phyloP scores from a whole-genome alignment of 2,888 invertebrate species.

The Tortrix viridana region DNA sequence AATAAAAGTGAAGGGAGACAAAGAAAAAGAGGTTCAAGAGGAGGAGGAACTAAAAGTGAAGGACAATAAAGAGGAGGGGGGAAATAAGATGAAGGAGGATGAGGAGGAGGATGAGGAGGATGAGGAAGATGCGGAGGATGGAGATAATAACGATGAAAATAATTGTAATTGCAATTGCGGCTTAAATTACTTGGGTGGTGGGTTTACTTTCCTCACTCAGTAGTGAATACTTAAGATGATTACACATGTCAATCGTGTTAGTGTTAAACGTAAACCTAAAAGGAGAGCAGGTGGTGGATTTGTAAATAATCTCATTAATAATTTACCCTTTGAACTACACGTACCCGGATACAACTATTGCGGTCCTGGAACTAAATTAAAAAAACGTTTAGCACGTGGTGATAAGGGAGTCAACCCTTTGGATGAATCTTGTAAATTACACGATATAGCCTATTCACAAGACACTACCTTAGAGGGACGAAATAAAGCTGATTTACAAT shows the following conservation, averaged over 20 bases:
- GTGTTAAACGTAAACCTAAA: not conserved
- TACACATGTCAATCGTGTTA: not conserved
- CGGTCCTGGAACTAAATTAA: slow-evolving; percentile 47
- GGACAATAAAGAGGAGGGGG: too few relatives aligned
- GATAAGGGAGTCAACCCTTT: slow-evolving; percentile 46
- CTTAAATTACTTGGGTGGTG: too few relatives aligned
- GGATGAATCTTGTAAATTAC: slow-evolving; percentile 16
- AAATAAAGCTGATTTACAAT: slow-evolving; percentile 9
- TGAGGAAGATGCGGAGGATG: too few relatives aligned
- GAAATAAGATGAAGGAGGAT: too few relatives aligned
- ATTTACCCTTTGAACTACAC: slow-evolving; percentile 9
- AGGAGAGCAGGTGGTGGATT: not conserved
- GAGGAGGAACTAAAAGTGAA: too few relatives aligned
- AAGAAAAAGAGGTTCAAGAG: too few relatives aligned
- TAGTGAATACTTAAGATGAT: slow-evolving; percentile 5
- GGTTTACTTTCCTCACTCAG: too few relatives aligned
- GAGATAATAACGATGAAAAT: too few relatives aligned
- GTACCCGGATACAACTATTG: slow-evolving; percentile 47
- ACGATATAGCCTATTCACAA: slow-evolving; percentile 12
- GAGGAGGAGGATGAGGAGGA: too few relatives aligned
- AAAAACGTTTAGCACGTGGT: slow-evolving; percentile 50
- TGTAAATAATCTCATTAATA: slow-evolving; percentile 9
- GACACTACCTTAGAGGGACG: not conserved
- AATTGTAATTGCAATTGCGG: too few relatives aligned
- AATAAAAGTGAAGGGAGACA: too few relatives aligned